A percentile compares a stretch with the other conserved stretches of the same genome.
Evolutionary conservation across 1,140 invertebrate species (phyloP).

Genomic region (Ostrea edulis): DNA sequence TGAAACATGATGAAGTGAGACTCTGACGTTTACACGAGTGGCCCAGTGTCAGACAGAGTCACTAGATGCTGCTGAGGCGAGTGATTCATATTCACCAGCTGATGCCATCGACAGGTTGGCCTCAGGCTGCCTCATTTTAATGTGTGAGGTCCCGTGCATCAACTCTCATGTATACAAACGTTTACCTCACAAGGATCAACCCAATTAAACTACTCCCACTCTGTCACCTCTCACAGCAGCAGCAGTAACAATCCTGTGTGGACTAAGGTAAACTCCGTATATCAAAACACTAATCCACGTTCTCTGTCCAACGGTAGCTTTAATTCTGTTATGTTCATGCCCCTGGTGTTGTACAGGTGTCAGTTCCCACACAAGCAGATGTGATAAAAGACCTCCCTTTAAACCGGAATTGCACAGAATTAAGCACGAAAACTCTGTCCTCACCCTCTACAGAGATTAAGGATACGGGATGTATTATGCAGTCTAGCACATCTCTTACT

Average conservation of each 20-base stretch:
- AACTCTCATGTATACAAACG: background rate
- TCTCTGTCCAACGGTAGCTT: background rate
- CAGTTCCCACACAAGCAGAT: conserved; percentile 10
- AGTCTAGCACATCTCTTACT: conserved; percentile 26
- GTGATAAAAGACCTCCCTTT: conserved; percentile 23
- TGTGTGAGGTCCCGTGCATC: background rate
- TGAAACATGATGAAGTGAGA: background rate
- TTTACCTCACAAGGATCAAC: background rate
- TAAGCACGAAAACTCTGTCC: conserved; percentile 32
- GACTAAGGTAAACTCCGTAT: background rate
- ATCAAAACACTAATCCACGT: conserved; percentile 11
- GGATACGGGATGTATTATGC: conserved; percentile 38
- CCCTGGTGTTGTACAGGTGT: background rate
- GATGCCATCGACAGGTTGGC: conserved; percentile 17
- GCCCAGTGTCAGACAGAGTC: background rate
- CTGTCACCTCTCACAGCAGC: background rate
- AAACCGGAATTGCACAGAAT: conserved; percentile 6
- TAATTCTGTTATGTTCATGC: background rate
- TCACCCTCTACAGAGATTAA: conserved; percentile 15
- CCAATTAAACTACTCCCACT: background rate
- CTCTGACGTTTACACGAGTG: background rate
- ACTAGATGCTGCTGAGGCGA: background rate
- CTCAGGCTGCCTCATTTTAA: background rate
- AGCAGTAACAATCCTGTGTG: conserved; percentile 3
- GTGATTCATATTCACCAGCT: conserved; percentile 10